Evolutionary conservation across 2,797 vertebrate genomes (phyloP).

Genomic region (Micromesistius poutassou): DNA sequence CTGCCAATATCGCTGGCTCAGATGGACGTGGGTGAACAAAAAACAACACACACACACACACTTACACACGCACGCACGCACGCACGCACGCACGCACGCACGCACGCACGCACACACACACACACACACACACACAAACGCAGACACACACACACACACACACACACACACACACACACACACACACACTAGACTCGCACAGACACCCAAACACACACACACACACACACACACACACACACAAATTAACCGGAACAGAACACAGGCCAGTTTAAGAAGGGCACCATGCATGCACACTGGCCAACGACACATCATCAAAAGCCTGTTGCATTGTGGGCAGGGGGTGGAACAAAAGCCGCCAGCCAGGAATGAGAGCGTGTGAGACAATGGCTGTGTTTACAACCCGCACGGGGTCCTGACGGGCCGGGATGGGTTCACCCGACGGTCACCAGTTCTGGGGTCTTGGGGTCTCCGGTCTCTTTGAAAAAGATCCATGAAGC

Average conservation of each 20-base stretch:
- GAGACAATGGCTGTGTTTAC: conserved; percentile 73
- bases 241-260: conserved; percentile 32
- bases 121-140: no score
- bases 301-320: conserved; percentile 43
- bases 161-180: neutral
- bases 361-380: conserved; percentile 59
- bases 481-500: conserved; percentile 81
- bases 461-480: conserved; percentile 72
- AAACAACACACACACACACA: neutral
- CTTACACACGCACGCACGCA: neutral
- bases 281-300: conserved; percentile 13
- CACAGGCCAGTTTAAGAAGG: conserved; percentile 30
- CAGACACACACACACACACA: neutral
- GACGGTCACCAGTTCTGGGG: conserved; percentile 74
- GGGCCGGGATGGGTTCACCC: conserved; percentile 66
- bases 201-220: neutral
- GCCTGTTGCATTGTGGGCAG: conserved; percentile 48
- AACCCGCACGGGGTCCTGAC: conserved; percentile 53
- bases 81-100: neutral
- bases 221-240: neutral
- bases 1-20: neutral
- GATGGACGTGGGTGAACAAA: neutral
- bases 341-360: conserved; percentile 56
- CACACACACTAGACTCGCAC: neutral
- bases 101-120: no score